Evolutionary conservation across 92 coral and sea anemone species (phyloP), one percentile per base, ranked within the genome.

Genomic region (Chrysogorgia sp.): DNA sequence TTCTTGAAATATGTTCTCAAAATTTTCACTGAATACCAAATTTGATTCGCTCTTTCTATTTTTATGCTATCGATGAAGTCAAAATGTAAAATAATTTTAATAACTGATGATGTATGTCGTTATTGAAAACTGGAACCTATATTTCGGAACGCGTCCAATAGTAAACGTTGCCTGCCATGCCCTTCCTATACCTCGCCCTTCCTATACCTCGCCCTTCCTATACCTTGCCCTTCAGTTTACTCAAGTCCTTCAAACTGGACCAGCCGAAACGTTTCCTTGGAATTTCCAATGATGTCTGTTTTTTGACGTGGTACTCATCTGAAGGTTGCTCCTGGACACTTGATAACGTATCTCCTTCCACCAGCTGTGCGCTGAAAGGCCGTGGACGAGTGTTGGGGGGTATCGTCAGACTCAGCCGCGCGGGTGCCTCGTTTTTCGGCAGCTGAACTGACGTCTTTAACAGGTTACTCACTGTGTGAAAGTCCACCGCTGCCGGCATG

Each of bases 401-500:
- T 28, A 72, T 65, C 15, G 33, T 50, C 55, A 72, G 25, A 21
- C 79, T 72, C 30, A 60, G 76, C 60, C 76, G 76, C 40, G 76
- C 29, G 15, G n/a, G 24, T 12, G 17, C 52, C 10, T 56, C 65
- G n/a, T 29, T 35, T 7, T 58, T 28, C 21, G 40, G 40, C 58
- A 56, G 52, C 15, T 53, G 49, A n/a, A 31, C 35, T 20, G 20
- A 28, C 14, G 49, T 22, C 35, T 72, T 72, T 24, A 56, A 31
- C 50, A 56, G 31, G 79, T 72, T 34, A 35, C 35, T 72, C 3
- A 72, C 52, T 34, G 23, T 53, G 34, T 72, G 79, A 7, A 52
- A 53, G 10, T 72, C 79, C 31, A 72, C 65, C 26, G 79, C 79
- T 3, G 64, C 79, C 50, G 79, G 79, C 79, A 72, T 72, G 79